Evolutionary conservation across 2,113 vertebrate species (phyloP).

Genomic region (Arothron firmamentum): DNA sequence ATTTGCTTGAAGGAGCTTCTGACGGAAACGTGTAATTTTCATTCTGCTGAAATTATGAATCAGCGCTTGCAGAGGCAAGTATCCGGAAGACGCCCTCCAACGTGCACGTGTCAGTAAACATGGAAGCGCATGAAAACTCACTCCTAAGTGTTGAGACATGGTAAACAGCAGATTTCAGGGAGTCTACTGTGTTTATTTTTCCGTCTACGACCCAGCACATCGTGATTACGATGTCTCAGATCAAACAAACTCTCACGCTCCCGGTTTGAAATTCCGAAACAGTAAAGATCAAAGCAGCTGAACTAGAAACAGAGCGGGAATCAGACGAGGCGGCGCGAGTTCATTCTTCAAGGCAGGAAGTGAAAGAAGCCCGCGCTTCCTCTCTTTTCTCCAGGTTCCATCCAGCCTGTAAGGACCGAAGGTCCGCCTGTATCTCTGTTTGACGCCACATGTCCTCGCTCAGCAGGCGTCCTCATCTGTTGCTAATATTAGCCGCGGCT

Average conservation of each 20-base stretch:
- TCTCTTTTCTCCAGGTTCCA: conserved; percentile 16
- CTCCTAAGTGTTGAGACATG: too few relatives aligned
- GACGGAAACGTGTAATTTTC: background rate
- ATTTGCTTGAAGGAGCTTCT: background rate
- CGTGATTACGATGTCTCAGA: too few relatives aligned
- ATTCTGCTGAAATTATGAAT: background rate
- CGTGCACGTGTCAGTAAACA: too few relatives aligned
- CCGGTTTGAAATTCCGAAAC: too few relatives aligned
- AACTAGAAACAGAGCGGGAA: background rate
- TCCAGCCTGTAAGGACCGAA: conserved; percentile 10
- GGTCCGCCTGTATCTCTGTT: conserved; percentile 23
- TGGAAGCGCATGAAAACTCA: too few relatives aligned
- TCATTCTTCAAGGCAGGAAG: conserved; percentile 22
- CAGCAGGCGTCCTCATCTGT: conserved; percentile 52
- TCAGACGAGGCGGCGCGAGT: background rate
- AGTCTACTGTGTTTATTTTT: too few relatives aligned
- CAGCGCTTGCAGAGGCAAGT: too few relatives aligned
- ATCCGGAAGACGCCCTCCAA: too few relatives aligned
- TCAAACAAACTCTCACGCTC: too few relatives aligned
- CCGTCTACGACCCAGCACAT: too few relatives aligned
- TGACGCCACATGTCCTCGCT: conserved; percentile 43
- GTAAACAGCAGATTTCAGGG: too few relatives aligned
- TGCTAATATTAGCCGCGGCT: conserved; percentile 57
- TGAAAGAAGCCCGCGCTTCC: conserved; percentile 5
- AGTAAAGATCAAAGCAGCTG: too few relatives aligned